Evolutionary conservation across 2,797 vertebrate genomes (phyloP).

Genomic region (Xenentodon cancila): DNA sequence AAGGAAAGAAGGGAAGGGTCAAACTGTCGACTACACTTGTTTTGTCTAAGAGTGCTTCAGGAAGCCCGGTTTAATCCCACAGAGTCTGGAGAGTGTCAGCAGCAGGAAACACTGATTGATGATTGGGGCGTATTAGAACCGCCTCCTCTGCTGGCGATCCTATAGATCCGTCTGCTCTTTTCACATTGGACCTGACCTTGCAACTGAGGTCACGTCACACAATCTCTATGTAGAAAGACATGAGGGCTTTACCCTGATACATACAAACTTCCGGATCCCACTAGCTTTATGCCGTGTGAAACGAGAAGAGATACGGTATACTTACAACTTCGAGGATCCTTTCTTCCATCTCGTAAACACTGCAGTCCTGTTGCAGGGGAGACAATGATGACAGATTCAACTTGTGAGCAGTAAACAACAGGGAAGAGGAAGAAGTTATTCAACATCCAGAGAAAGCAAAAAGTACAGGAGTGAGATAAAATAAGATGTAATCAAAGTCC

Average conservation of each 20-base stretch:
- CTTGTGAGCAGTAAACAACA: slow-evolving; percentile 47
- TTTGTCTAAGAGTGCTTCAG: slow-evolving; percentile 47
- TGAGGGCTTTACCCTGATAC: slow-evolving; percentile 5
- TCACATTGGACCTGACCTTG: slow-evolving; percentile 40
- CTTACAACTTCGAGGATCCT: slow-evolving; percentile 96
- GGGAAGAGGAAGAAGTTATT: slow-evolving; percentile 36
- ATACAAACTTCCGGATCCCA: slow-evolving; percentile 10
- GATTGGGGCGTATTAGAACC: slow-evolving; percentile 40
- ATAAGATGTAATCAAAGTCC: slow-evolving; percentile 66
- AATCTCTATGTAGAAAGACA: slow-evolving; percentile 24
- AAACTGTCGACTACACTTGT: slow-evolving; percentile 17
- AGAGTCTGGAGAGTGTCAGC: slow-evolving; percentile 85
- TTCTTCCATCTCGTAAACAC: slow-evolving; percentile 96
- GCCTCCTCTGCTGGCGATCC: slow-evolving; percentile 46
- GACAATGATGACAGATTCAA: slow-evolving; percentile 56
- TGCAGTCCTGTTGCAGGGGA: slow-evolving; percentile 87
- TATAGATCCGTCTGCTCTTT: slow-evolving; percentile 30
- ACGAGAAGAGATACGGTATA: slow-evolving; percentile 46
- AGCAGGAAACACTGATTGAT: slow-evolving; percentile 85
- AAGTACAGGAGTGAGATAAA: slow-evolving; percentile 56
- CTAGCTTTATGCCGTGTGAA: slow-evolving; percentile 32
- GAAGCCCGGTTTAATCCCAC: slow-evolving; percentile 80
- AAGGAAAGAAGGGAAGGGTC: slow-evolving; percentile 13
- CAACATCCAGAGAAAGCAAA: slow-evolving; percentile 30
- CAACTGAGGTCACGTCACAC: slow-evolving; percentile 42